phyloP scores from a whole-genome alignment of 2,888 invertebrate species.

The Cheilosia soror region DNA sequence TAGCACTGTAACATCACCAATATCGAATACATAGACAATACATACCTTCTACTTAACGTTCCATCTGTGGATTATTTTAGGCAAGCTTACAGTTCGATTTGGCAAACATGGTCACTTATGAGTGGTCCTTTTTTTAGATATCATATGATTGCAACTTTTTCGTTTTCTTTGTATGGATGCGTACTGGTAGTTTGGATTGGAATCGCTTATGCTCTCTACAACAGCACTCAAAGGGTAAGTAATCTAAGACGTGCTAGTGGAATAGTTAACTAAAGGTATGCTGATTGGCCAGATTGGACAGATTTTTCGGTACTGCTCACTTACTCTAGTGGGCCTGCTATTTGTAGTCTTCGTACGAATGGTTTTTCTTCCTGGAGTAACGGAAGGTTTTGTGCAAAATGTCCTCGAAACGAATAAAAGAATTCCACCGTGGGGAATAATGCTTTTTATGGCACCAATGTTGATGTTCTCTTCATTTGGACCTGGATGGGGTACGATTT shows the following conservation, averaged over 20 bases:
- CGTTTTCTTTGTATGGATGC: slow-evolving; percentile 36
- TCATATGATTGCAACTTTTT: slow-evolving; percentile 9
- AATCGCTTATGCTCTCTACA: slow-evolving; percentile 6
- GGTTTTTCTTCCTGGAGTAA: slow-evolving; percentile 34
- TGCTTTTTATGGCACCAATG: slow-evolving; percentile 35
- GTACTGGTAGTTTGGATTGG: slow-evolving; percentile 37
- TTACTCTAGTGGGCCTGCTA: slow-evolving; percentile 72
- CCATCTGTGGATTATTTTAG: slow-evolving; percentile 24
- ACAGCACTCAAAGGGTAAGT: slow-evolving; percentile 30
- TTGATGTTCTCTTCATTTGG: slow-evolving; percentile 43
- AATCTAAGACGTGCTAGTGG: accelerated
- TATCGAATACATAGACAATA: too few species aligned
- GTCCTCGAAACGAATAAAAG: background rate
- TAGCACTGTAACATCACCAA: too few species aligned
- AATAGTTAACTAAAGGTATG: background rate
- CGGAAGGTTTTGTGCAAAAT: background rate
- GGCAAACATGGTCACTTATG: too few species aligned
- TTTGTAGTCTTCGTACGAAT: slow-evolving; percentile 35
- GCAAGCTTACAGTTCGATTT: slow-evolving; percentile 12
- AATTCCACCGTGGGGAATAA: background rate
- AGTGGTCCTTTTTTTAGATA: slow-evolving; percentile 8
- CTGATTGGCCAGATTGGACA: slow-evolving; percentile 79
- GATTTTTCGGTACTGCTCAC: slow-evolving; percentile 77
- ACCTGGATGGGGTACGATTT: slow-evolving; percentile 61
- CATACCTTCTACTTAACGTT: too few species aligned